These are phyloP conservation scores for Entomobrya proxima DNA, from an alignment of 2,888 invertebrate genomes.

Conservation along the genomic window DNA sequence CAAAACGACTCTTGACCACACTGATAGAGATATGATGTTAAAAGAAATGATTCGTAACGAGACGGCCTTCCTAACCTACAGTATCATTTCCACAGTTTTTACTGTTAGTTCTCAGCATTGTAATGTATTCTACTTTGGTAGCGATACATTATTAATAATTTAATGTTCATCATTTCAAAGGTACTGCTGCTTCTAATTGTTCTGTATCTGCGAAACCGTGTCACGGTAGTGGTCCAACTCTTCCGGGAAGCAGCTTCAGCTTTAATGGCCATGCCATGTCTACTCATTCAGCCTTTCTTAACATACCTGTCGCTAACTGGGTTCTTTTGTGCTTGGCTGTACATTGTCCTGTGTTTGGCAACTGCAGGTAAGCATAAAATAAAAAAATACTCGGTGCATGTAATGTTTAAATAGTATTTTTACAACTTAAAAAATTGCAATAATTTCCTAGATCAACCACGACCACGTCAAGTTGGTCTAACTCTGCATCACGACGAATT, in stretches of 20 bases:
- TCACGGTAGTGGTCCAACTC: constrained; percentile 88
- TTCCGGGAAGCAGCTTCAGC: constrained; percentile 94
- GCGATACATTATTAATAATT: no score
- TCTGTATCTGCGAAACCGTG: constrained; percentile 86
- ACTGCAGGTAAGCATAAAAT: constrained; percentile 85
- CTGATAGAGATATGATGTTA: constrained; percentile 79
- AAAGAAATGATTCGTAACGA: constrained; percentile 91
- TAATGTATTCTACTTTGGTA: constrained; percentile 29
- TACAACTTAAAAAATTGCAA: neutral
- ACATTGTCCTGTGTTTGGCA: constrained; percentile 89
- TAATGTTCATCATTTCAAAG: no score
- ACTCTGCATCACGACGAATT: neutral
- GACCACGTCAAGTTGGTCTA: neutral
- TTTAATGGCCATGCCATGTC: constrained; percentile 87
- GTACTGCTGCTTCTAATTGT: constrained; percentile 83
- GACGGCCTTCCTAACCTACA: constrained; percentile 88
- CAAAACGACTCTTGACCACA: constrained; percentile 82
- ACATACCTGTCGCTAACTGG: constrained; percentile 87
- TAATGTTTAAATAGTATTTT: neutral
- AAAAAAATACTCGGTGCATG: neutral
- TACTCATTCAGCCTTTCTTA: constrained; percentile 89
- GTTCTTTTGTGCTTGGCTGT: constrained; percentile 91
- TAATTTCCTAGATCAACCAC: constrained; percentile 34
- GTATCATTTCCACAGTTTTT: constrained; percentile 90
- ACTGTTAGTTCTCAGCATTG: constrained; percentile 82